Conservation (phyloP, 2,797 vertebrate species). For the Pangasius krempfi region DNA sequence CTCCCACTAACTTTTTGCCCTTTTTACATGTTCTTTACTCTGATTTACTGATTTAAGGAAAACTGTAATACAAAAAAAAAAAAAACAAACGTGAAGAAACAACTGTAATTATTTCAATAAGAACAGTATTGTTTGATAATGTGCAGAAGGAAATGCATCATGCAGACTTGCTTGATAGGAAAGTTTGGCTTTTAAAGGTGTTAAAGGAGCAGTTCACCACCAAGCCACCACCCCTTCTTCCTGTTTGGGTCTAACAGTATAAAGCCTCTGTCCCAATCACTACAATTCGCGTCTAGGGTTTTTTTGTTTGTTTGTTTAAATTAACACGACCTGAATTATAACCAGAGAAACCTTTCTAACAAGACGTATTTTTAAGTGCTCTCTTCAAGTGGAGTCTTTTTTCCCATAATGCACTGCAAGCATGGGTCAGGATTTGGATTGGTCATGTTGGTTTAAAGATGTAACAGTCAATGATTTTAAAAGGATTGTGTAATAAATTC, state of each 20-base stretch:
- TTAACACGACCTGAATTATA: neutral
- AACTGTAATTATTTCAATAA: neutral
- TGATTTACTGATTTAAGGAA: neutral
- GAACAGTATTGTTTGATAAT: neutral
- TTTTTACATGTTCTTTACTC: neutral
- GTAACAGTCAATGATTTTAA: neutral
- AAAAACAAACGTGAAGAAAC: neutral
- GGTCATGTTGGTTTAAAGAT: neutral
- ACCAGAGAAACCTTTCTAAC: neutral
- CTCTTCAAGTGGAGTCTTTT: neutral
- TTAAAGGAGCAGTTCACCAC: constrained; percentile 19
- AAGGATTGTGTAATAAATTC: neutral
- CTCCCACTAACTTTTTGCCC: neutral
- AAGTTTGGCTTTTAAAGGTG: constrained; percentile 18
- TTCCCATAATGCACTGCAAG: neutral
- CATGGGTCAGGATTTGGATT: neutral
- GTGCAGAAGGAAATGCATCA: constrained; percentile 17
- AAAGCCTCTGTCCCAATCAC: neutral
- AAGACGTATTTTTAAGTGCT: neutral
- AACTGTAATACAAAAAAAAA: neutral
- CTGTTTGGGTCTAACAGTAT: constrained; percentile 34
- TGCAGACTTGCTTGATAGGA: constrained; percentile 16
- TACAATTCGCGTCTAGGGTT: neutral
- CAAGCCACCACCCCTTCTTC: constrained; percentile 17
- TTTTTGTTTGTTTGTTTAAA: too few relatives aligned